Percentiles rank a stretch among this genome's conserved stretches.
Conservation (phyloP, 2,113 vertebrate species). For the Meriones unguiculatus region DNA sequence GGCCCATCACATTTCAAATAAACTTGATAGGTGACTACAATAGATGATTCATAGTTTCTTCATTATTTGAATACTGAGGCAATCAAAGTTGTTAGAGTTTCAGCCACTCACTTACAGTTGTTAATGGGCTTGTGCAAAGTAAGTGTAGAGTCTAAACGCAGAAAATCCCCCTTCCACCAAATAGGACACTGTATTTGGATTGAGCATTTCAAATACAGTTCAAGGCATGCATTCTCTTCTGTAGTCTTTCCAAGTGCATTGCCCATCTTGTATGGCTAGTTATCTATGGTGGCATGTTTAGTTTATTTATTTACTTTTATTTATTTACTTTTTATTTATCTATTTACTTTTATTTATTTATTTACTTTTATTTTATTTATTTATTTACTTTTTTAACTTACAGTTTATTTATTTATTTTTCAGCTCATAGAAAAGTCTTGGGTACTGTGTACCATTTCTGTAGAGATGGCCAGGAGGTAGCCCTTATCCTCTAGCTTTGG, state of each 20-base stretch:
- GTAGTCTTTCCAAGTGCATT: neutral
- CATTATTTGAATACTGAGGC: neutral
- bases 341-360: too few species aligned
- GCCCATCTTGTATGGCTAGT: neutral
- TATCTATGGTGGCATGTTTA: constrained; percentile 12
- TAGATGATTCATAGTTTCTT: neutral
- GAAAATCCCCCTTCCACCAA: neutral
- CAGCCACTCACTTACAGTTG: neutral
- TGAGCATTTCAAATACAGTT: constrained; percentile 20
- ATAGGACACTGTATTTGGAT: neutral
- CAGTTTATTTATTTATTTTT: neutral
- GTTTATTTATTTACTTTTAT: neutral
- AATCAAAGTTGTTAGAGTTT: constrained; percentile 17
- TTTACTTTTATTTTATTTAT: too few species aligned
- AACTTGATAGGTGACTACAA: neutral
- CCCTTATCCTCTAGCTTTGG: constrained; percentile 15
- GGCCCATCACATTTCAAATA: neutral
- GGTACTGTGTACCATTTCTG: neutral
- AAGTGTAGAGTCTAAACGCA: neutral
- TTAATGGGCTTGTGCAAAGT: constrained; percentile 24
- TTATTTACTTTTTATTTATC: too few species aligned
- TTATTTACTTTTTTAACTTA: too few species aligned
- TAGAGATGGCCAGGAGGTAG: neutral
- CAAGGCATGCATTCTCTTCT: neutral
- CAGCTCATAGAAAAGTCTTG: constrained; percentile 22